Evolutionary conservation across 2,113 vertebrate genomes (phyloP), one percentile per base, ranked within the genome.

Genomic region (Budorcas taxicolor): DNA sequence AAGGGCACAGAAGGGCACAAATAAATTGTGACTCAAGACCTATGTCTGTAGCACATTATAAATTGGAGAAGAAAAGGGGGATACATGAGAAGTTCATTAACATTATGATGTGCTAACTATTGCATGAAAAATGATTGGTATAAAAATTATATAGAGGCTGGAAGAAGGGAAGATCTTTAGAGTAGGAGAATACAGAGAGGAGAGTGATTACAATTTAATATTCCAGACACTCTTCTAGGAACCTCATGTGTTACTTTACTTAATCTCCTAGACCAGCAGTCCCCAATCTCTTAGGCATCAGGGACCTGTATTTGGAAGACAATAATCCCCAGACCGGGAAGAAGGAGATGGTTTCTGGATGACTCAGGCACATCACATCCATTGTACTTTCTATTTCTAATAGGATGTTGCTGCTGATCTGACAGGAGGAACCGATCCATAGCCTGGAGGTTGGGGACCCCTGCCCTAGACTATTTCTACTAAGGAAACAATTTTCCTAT

Each of bases 311-410:
- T 71, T 40, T 40, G n/a, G n/a, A 71, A 71, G n/a, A 71, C 10
- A 40, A 21, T 71, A 6, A 40, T 71, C n/a, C n/a, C n/a, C 0
- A 0, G n/a, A 40, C 19, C 0, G 8, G 9, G n/a, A 71, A 40
- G n/a, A 71, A 21, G 67, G 67, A 40, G 19, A 40, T 71, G n/a
- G 10, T 40, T 40, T 71, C 67, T 71, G 67, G 67, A 71, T 71
- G 9, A 71, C n/a, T 71, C n/a, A 40, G 19, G n/a, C 19, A 71
- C 15, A 23, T 23, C 33, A 3, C 19, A 40, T 12, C 5, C n/a
- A 40, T 12, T 23, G n/a, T 71, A 40, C 67, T 40, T 19, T 71
- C 19, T 40, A 40, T 71, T 71, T 71, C 19, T 23, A 36, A 40
- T 23, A 0, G 5, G n/a, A 3, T 23, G n/a, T 19, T 40, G n/a